Base-by-base conservation (phyloP, 2,113 vertebrate genomes). In the Entosphenus tridentatus region DNA sequence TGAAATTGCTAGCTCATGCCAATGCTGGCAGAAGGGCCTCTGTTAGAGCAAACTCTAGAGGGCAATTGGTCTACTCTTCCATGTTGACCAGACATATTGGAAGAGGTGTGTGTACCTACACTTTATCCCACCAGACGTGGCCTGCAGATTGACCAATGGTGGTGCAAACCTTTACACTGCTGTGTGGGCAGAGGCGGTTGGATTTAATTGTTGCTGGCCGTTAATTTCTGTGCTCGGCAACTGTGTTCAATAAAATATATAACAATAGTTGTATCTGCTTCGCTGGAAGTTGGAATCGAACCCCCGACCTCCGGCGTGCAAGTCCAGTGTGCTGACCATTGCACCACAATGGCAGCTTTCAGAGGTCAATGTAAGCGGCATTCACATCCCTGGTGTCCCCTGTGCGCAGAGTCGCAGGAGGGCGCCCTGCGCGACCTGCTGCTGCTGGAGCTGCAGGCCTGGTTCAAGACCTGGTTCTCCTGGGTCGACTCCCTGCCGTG, bases 401-500 rank as follows among this genome's bases (percentile, higher is more conserved):
- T 16, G 21, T 65, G 10, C 62, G 21, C n/a, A 65, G 9, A 11
- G 62, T 65, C n/a, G 10, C n/a, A 18, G 18, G 62, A 65, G 62
- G 62, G 62, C 62, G 18, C 18, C 62, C 78, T 84, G 57, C 83
- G 87, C 10, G 92, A 96, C 72, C 84, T 95, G 74, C 74, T 96
- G 75, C 72, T 95, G 76, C 75, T 97, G 76, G 90, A 95, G 75
- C 78, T 98, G 70, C 79, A 96, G 68, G 75, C 80, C 18, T 98
- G 93, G 93, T 98, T 95, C 81, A 98, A 98, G 75, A 76, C 77
- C 70, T 80, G 86, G 56, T 98, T 96, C 82, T 96, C 95, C 76
- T 98, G 93, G 93, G 89, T 98, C 56, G 77, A 95, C 79, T 77
- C 57, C 69, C 75, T 96, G 69, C 78, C 80, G 17, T 98, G 93